Conservation (phyloP, 1,140 invertebrate species). For the Nasonia longicornis region DNA sequence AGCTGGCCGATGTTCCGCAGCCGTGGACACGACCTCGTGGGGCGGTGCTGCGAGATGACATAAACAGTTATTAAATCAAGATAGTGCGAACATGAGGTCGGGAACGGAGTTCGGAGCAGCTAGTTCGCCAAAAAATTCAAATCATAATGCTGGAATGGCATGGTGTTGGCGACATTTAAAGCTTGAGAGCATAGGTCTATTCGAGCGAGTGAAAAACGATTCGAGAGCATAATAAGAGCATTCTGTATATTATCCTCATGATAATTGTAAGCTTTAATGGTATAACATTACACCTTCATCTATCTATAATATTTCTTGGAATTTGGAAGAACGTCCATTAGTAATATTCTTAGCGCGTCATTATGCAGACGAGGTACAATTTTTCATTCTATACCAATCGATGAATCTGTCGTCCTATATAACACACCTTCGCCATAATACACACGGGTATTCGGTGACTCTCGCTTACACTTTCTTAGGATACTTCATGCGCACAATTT, state of each 20-base stretch:
- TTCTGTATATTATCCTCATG: no score
- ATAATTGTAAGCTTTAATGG: no score
- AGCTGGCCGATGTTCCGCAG: not conserved
- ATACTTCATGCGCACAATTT: conserved; percentile 56
- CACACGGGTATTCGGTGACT: conserved; percentile 50
- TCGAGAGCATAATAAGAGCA: not conserved
- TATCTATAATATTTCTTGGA: no score
- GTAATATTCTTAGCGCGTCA: no score
- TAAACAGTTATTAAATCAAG: conserved; percentile 62
- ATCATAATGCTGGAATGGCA: conserved; percentile 49
- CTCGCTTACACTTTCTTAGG: conserved; percentile 49
- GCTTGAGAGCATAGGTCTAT: not conserved
- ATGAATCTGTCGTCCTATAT: not conserved
- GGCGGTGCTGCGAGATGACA: conserved; percentile 53
- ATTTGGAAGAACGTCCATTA: no score
- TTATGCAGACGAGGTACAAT: no score
- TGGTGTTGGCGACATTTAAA: conserved; percentile 48
- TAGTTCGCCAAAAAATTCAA: conserved; percentile 31
- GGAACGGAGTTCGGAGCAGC: not conserved
- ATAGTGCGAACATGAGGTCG: conserved; percentile 44
- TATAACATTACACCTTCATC: no score
- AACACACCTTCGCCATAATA: no score
- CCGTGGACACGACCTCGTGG: conserved; percentile 1
- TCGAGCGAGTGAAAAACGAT: not conserved
- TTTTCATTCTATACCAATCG: not conserved